Base-by-base conservation (phyloP, 2,113 vertebrate species). In the Craseonycteris thonglongyai region DNA sequence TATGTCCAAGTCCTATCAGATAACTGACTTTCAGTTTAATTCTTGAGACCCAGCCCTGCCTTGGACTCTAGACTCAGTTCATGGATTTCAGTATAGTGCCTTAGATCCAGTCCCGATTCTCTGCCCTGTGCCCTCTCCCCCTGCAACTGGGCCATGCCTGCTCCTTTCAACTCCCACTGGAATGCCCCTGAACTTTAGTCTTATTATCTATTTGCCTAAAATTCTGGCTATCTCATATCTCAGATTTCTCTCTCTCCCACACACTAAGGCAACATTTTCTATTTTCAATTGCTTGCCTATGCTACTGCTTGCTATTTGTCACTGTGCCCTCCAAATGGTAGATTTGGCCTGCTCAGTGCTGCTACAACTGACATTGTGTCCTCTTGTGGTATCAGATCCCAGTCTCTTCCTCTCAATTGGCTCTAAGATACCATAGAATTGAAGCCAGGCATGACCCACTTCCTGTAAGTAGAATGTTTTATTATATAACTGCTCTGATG, bases 11-110 rank as follows among this genome's bases (percentile, higher is more conserved):
- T 89, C 91, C 54, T 56, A 35, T 66, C 45, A 81, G 47, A 66
- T 66, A 88, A 58, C 35, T 79, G 71, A 96, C 26, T 45, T 85
- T 88, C 59, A 76, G 89, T 76, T 72, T 91, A 82, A 84, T 59
- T 59, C 83, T 72, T 30, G 28, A 91, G 45, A 83, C 24, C 45
- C 42, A 78, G 54, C 11, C 26, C 51, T n/a, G 13, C 61, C 71
- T 82, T 83, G 51, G 51, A 51, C 38, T 95, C 65, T 54, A 89
- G 78, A 90, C 26, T 21, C 19, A 68, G 24, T 11, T 7, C 21
- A 14, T 33, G n/a, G 19, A 69, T 47, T 90, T 82, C 45, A 69
- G 75, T 65, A 71, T 90, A 38, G 3, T 7, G 21, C 35, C 65
- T 88, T 59, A 63, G 58, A 82, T 80, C 47, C 35, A 56, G 9